A percentile compares a stretch with the other conserved stretches of the same genome.
phyloP scores from a whole-genome alignment of 2,888 invertebrate genomes.

The Meiosimyza decipiens region DNA sequence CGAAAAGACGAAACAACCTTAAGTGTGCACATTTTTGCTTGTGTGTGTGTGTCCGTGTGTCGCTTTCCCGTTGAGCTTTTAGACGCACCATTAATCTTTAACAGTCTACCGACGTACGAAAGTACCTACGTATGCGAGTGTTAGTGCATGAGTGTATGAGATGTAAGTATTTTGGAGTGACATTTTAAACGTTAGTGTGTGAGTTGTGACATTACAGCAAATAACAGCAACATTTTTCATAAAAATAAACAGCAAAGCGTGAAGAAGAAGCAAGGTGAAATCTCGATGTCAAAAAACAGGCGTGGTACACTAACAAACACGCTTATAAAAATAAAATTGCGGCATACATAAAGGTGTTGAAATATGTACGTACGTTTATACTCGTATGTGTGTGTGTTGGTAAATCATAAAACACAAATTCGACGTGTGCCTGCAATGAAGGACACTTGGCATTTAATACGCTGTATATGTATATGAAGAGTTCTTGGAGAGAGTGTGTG shows the following conservation, averaged over 20 bases:
- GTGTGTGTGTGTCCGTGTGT: constrained; percentile 36
- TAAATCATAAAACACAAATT: neutral
- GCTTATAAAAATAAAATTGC: no score
- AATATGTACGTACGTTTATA: no score
- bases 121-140: neutral
- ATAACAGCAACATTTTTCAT: constrained; percentile 20
- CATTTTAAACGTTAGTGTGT: constrained; percentile 5
- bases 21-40: constrained; percentile 40
- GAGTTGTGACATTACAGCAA: constrained; percentile 20
- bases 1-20: constrained; percentile 9
- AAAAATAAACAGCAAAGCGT: constrained; percentile 9
- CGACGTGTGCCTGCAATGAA: no score
- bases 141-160: neutral
- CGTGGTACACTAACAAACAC: no score
- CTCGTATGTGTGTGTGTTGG: neutral
- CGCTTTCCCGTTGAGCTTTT: constrained; percentile 44
- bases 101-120: constrained; percentile 37
- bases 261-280: neutral
- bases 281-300: no score
- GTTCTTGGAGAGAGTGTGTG: constrained; percentile 2
- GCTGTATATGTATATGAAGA: constrained; percentile 1
- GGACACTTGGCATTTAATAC: no score
- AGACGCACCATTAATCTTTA: constrained; percentile 54
- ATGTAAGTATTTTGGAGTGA: constrained; percentile 17
- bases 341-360: no score